phyloP scores from a whole-genome alignment of 2,113 vertebrate species.

The Hiodon alosoides region DNA sequence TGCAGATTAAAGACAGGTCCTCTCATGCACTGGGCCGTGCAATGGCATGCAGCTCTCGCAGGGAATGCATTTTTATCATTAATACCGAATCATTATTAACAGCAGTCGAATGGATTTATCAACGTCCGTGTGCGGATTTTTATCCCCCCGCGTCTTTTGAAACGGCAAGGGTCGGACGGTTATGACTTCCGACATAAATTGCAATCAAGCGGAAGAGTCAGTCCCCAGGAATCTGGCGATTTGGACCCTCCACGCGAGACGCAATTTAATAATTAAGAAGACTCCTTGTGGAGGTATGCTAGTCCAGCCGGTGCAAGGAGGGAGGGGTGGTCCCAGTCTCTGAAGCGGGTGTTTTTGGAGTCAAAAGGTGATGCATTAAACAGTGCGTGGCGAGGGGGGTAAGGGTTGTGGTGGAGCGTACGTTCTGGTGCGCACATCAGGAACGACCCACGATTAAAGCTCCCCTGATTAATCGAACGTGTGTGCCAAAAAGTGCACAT shows the following conservation, averaged over 20 bases:
- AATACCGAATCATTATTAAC: constrained; percentile 21
- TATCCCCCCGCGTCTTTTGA: constrained; percentile 34
- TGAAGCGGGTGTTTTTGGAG: constrained; percentile 71
- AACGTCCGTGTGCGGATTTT: no score
- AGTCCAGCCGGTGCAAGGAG: constrained; percentile 43
- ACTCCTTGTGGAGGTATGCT: constrained; percentile 47
- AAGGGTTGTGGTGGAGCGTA: constrained; percentile 45
- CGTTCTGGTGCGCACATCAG: constrained; percentile 62
- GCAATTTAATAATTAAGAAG: constrained; percentile 73
- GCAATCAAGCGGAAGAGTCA: constrained; percentile 62
- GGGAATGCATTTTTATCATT: constrained; percentile 22
- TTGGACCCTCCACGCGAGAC: constrained; percentile 58
- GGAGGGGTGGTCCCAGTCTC: constrained; percentile 59
- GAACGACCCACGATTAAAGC: constrained; percentile 71
- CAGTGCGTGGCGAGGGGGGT: constrained; percentile 57
- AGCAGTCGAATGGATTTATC: not conserved
- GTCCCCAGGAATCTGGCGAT: constrained; percentile 63
- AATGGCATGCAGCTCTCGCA: constrained; percentile 17
- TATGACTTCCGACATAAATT: constrained; percentile 64
- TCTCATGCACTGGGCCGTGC: constrained; percentile 36
- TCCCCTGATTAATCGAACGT: constrained; percentile 75
- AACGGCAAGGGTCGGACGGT: constrained; percentile 38
- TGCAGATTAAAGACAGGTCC: constrained; percentile 57
- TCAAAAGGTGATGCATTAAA: constrained; percentile 71
- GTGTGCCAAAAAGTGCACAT: constrained; percentile 74